A percentile compares a stretch with the other conserved stretches of the same genome.
Conservation (phyloP, 2,113 vertebrate species). For the Thunnus maccoyii region DNA sequence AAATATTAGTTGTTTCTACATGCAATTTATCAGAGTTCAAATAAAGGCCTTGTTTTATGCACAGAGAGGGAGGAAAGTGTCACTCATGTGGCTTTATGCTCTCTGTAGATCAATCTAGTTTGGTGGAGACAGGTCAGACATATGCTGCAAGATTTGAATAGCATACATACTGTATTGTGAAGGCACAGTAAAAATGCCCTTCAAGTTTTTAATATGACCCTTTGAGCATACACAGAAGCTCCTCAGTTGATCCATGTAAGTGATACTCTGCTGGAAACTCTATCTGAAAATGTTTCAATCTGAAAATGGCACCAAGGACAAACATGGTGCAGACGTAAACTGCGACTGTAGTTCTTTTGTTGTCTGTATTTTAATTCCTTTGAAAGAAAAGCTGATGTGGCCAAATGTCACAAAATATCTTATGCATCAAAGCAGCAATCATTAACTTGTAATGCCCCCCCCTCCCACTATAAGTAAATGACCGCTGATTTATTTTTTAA, state of each 20-base stretch:
- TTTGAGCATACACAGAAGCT: slow-evolving; percentile 38
- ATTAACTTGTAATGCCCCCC: not conserved
- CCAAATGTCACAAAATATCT: slow-evolving; percentile 8
- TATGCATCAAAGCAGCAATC: not conserved
- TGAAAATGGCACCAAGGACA: slow-evolving; percentile 67
- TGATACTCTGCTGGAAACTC: slow-evolving; percentile 65
- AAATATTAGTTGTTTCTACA: not conserved
- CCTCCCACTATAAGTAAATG: slow-evolving; percentile 1
- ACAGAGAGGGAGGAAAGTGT: not conserved
- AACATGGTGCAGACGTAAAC: slow-evolving; percentile 15
- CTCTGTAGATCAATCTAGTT: not conserved
- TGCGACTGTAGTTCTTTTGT: slow-evolving; percentile 15
- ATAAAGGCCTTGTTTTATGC: not conserved
- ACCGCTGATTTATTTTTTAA: slow-evolving; percentile 13
- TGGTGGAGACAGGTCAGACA: not conserved
- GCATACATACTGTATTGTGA: not conserved
- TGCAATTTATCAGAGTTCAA: not conserved
- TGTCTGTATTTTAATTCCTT: not conserved
- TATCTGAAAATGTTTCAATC: slow-evolving; percentile 54
- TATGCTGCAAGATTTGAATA: slow-evolving; percentile 15
- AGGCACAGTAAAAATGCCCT: slow-evolving; percentile 42
- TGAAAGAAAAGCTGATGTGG: not conserved
- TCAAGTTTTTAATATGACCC: slow-evolving; percentile 39
- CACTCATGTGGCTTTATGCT: not conserved
- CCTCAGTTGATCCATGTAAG: slow-evolving; percentile 61